Evolutionary conservation across 37 sponge, comb jelly and placozoan species (phyloP).

Genomic region (Eunapius fragilis): DNA sequence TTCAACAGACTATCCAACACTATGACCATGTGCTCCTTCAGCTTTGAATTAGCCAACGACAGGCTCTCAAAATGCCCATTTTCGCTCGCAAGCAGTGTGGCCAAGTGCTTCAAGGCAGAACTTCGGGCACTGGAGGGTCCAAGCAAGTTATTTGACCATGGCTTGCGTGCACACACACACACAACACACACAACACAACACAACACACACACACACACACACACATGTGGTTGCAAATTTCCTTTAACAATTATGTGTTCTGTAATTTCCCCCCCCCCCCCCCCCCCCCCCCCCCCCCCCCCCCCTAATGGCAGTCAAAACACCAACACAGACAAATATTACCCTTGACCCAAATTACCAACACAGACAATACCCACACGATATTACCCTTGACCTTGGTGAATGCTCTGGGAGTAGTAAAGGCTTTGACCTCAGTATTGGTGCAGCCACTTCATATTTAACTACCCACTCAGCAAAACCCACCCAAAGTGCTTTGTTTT

Average conservation of each 20-base stretch:
- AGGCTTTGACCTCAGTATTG: too few species aligned
- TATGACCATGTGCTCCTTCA: conserved; percentile 50
- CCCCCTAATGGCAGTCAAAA: too few species aligned
- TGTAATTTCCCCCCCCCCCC: neutral
- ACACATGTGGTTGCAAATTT: neutral
- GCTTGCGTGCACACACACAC: neutral
- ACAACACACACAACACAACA: neutral
- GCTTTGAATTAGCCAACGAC: conserved; percentile 50
- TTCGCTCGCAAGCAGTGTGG: conserved; percentile 26
- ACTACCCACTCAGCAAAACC: too few species aligned
- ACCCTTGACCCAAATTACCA: too few species aligned
- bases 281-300: neutral
- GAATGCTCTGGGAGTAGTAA: too few species aligned
- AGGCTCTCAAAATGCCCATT: conserved; percentile 55
- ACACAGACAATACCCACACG: too few species aligned
- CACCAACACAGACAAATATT: too few species aligned
- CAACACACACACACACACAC: conserved; percentile 6
- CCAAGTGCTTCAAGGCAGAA: conserved; percentile 25
- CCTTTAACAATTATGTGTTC: too few species aligned
- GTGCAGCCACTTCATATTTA: too few species aligned
- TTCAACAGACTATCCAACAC: conserved; percentile 47
- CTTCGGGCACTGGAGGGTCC: conserved; percentile 4
- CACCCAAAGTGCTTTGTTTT: too few species aligned
- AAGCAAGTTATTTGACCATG: neutral
- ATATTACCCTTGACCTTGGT: too few species aligned